These are phyloP conservation scores for Spizella passerina DNA, from an alignment of 2,797 vertebrate genomes.

Conservation along the genomic window DNA sequence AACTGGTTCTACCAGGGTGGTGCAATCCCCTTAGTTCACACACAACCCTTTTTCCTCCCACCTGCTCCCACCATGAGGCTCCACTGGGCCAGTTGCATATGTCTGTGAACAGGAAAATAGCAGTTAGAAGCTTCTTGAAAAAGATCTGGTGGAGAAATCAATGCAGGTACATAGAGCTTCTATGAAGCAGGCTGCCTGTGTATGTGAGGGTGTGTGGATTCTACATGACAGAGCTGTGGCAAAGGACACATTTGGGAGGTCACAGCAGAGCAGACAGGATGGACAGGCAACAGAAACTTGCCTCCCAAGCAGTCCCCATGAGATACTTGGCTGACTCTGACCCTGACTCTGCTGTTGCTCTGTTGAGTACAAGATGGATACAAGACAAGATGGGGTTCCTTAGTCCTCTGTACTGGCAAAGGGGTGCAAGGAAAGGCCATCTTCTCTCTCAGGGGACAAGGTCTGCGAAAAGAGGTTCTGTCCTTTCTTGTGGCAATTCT, in stretches of 20 bases:
- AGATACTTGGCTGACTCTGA: neutral
- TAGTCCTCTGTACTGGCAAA: neutral
- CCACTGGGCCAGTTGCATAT: neutral
- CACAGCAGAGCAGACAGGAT: neutral
- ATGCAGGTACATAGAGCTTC: rapidly evolving
- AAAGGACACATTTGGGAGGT: neutral
- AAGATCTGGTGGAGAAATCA: neutral
- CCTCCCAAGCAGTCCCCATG: neutral
- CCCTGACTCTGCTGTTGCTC: neutral
- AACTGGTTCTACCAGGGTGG: neutral
- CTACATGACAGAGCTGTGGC: neutral
- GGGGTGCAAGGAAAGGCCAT: neutral
- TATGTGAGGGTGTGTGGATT: rapidly evolving
- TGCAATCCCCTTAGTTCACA: neutral
- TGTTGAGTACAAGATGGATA: neutral
- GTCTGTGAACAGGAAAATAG: neutral
- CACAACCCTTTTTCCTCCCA: neutral
- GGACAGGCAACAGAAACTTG: neutral
- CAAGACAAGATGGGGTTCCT: neutral
- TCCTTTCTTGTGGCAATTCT: neutral
- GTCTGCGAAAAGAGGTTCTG: neutral
- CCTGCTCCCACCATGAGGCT: neutral
- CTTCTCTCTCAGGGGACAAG: neutral
- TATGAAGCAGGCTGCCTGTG: neutral
- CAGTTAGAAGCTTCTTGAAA: neutral